Conservation (phyloP, 23 tunicate genomes). For the Trididemnum nubilum region DNA sequence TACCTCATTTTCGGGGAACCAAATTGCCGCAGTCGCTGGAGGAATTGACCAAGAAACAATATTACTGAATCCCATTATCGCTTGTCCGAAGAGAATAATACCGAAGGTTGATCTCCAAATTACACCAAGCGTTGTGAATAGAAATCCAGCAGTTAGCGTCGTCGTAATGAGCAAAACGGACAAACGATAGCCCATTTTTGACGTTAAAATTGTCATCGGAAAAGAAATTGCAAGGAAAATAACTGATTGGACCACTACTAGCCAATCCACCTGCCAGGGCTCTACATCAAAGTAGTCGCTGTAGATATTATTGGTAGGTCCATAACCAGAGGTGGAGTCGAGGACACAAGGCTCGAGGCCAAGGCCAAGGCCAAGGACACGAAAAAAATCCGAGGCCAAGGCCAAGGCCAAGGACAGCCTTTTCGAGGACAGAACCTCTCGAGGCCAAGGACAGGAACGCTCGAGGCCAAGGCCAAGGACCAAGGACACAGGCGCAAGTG, state of each 20-base stretch:
- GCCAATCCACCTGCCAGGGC: slow-evolving; percentile 79
- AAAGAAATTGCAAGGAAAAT: slow-evolving; percentile 39
- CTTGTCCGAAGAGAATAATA: slow-evolving; percentile 43
- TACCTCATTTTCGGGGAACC: slow-evolving; percentile 60
- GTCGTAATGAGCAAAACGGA: slow-evolving; percentile 28
- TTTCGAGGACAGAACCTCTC: too few relatives aligned
- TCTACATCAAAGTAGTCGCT: slow-evolving; percentile 36
- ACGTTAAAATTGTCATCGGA: slow-evolving; percentile 43
- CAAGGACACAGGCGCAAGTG: too few relatives aligned
- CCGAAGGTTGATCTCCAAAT: slow-evolving; percentile 13
- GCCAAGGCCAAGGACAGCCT: too few relatives aligned
- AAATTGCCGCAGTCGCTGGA: slow-evolving; percentile 66
- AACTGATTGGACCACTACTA: slow-evolving; percentile 47
- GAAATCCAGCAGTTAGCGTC: slow-evolving; percentile 35
- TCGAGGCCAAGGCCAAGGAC: too few relatives aligned
- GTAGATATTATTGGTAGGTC: slow-evolving; percentile 43
- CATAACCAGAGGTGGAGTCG: too few relatives aligned
- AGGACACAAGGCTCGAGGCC: too few relatives aligned
- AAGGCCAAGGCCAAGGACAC: too few relatives aligned
- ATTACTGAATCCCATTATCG: slow-evolving; percentile 70
- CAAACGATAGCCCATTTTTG: slow-evolving; percentile 29
- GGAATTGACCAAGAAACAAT: slow-evolving; percentile 63
- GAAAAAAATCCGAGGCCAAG: too few relatives aligned
- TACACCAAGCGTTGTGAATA: slow-evolving; percentile 38
- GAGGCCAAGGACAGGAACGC: too few relatives aligned